A percentile compares a stretch with the other conserved stretches of the same genome.
Evolutionary conservation across 1,140 invertebrate genomes (phyloP).

Genomic region (Diachasma alloeum): DNA sequence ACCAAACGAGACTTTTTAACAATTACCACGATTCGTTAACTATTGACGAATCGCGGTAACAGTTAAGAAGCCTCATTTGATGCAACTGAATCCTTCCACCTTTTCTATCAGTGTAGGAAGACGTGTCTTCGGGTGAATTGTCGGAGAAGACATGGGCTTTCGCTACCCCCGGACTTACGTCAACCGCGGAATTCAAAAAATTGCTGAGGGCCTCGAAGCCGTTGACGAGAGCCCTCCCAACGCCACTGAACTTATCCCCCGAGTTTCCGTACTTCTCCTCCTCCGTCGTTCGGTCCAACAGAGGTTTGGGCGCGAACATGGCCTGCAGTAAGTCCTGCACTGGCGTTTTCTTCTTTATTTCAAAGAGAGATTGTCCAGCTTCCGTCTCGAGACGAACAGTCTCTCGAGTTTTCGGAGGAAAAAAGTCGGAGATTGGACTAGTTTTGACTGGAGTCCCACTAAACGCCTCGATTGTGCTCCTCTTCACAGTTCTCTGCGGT

Average conservation of each 20-base stretch:
- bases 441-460: conserved; percentile 22
- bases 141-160: too few relatives aligned
- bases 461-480: background rate
- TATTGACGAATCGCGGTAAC: too few relatives aligned
- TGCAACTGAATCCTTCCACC: too few relatives aligned
- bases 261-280: conserved; percentile 77
- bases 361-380: conserved; percentile 44
- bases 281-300: conserved; percentile 74
- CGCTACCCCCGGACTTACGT: conserved; percentile 64
- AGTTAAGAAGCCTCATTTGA: too few relatives aligned
- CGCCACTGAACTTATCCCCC: conserved; percentile 68
- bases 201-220: conserved; percentile 71
- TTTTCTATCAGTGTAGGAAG: too few relatives aligned
- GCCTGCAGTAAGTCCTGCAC: conserved; percentile 39
- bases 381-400: conserved; percentile 46
- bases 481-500: background rate
- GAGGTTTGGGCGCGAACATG: conserved; percentile 65
- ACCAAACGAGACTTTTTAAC: too few relatives aligned
- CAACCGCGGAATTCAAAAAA: conserved; percentile 63
- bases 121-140: too few relatives aligned
- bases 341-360: conserved; percentile 38
- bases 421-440: conserved; percentile 30
- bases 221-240: conserved; percentile 68
- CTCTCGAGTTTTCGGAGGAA: conserved; percentile 41
- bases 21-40: too few relatives aligned